Evolutionary conservation across 1,140 invertebrate genomes (phyloP), one percentile per base, ranked within the genome.

Genomic region (Micrasema longulum): DNA sequence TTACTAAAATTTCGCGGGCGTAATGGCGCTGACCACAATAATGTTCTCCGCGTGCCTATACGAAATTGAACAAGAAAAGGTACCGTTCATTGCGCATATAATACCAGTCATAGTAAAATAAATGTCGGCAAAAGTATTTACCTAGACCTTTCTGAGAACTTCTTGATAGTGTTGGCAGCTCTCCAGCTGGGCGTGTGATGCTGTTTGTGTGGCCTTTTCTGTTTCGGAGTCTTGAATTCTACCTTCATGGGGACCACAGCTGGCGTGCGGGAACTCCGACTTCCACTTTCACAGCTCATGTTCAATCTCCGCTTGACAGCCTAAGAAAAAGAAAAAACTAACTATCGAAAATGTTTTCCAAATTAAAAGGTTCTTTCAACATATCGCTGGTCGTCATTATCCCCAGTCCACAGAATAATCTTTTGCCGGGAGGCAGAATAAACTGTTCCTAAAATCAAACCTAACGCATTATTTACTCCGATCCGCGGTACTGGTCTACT

Each of bases 261-360:
- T 12, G 78, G 78, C 6, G 84, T 79, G 62, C 79, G 79, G 18
- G 83, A 80, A 9, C 23, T 36, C 26, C 69, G 16, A 3, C 71
- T 62, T 0, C 45, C 35, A 5, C 45, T 64, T 6, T 70, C 67
- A 22, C 57, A 65, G 11, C 55, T 48, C 78, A 94, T 83, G 81
- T 93, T 93, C 78, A 94, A 87, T 86, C 91, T 89, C 83, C 92
- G 86, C 87, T 93, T 93, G 74, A 93, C 92, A 77, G 91, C 87
- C 85, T 92, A 81, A 26, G 7, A 16, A 50, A 52, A 36, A 55
- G 43, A 22, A 31, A 52, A 6, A 53, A 53, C 4, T 12, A 53
- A 22, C 16, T n/a, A 0, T 12, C n/a, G 5, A 10, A 6, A 7
- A 16, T 47, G 14, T 20, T 1, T 1, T 20, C 2, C 11, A 1